Base-by-base conservation (phyloP, 2,113 vertebrate species). In the Andinoacara biseriatus region DNA sequence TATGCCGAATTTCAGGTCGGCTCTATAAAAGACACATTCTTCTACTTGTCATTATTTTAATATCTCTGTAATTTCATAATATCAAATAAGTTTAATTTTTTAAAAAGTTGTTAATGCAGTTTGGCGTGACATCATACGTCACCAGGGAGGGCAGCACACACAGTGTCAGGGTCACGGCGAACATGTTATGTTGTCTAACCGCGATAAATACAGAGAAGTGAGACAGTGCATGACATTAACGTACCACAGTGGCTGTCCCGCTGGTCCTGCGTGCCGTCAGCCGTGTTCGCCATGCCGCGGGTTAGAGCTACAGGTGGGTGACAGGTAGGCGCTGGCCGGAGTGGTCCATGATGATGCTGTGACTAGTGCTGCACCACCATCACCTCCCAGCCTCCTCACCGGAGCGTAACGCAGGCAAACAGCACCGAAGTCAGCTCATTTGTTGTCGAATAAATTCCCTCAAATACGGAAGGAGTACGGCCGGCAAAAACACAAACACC, bases 231-330 rank as follows among this genome's bases (percentile, higher is more conserved):
- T 31, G 3, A n/a, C 2, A 5, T 38, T 17, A 8, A 86, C 92
- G 10, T 89, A 94, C 93, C 94, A 58, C 83, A 58, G 78, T 35
- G 86, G 76, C 54, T 60, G 56, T 78, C 84, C 35, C 60, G 75
- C 1, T 11, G 89, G 18, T 89, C 80, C 88, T 38, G 58, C 8
- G 59, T 22, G 17, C 87, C 91, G 82, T 15, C 86, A 63, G 62
- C 83, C 13, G 81, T 74, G 81, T 90, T 92, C 74, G 93, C 93
- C 94, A 95, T 95, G 74, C 24, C 18, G 84, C 82, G 60, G 80
- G 24, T 10, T 14, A 90, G 79, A 65, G 92, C 93, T 95, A 95
- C 94, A 94, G 94, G 93, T 94, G 90, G 85, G 81, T 38, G 84
- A 82, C 90, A 83, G 86, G 87, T 81, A 18, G 49, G 75, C 63